phyloP scores from a whole-genome alignment of 2,888 invertebrate species.

The Microctonus hyperodae region DNA sequence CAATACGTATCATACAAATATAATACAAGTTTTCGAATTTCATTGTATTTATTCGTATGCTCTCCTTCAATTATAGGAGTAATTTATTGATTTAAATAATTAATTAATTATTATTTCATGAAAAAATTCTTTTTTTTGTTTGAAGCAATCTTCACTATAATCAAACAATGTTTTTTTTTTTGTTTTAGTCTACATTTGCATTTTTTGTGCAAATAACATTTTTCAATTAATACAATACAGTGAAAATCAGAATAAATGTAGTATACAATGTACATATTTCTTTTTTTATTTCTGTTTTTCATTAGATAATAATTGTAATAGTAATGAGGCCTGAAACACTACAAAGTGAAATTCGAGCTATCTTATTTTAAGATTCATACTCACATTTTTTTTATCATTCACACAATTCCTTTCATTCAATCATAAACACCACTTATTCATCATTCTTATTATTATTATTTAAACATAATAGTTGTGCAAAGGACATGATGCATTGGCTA shows the following conservation, averaged over 20 bases:
- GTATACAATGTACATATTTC: conserved; percentile 3
- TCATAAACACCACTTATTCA: background rate
- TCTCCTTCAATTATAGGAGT: background rate
- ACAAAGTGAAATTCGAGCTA: conserved; percentile 3
- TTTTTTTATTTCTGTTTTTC: background rate
- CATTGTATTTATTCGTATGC: conserved; percentile 11
- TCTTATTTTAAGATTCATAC: background rate
- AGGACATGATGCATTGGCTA: conserved; percentile 16
- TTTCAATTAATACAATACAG: background rate
- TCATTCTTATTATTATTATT: background rate
- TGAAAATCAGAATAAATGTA: conserved; percentile 8
- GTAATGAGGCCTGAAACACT: conserved; percentile 3
- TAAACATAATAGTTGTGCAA: conserved; percentile 24
- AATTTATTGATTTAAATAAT: background rate
- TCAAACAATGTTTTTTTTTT: background rate
- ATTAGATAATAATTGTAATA: conserved; percentile 3
- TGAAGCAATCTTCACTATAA: background rate
- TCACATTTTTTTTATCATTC: background rate
- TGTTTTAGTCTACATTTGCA: conserved; percentile 10
- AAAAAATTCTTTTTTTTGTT: background rate
- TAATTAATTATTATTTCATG: background rate
- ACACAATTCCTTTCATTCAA: background rate
- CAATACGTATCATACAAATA: conserved; percentile 43
- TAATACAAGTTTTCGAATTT: conserved; percentile 40
- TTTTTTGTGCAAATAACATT: conserved; percentile 10